A percentile compares a stretch with the other conserved stretches of the same genome.
Conservation (phyloP, 2,113 vertebrate genomes). For the Pterocles orientalis region DNA sequence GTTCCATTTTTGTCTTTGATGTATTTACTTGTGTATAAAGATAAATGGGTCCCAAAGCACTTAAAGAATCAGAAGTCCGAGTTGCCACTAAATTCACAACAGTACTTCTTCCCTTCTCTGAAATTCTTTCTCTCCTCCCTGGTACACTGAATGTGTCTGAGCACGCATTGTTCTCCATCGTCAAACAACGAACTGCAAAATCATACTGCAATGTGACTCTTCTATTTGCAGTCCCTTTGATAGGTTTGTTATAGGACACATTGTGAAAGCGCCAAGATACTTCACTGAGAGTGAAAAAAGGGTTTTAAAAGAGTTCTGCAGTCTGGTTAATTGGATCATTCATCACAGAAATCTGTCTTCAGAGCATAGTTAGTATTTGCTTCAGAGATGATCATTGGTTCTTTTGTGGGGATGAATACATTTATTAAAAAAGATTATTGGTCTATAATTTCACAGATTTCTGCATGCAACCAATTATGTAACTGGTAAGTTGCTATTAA, state of each 20-base stretch:
- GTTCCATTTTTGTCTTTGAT: not conserved
- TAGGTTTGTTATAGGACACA: not conserved
- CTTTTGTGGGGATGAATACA: not conserved
- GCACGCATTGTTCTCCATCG: not conserved
- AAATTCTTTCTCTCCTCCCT: not conserved
- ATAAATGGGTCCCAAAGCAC: not conserved
- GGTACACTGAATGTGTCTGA: not conserved
- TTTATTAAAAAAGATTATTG: not conserved
- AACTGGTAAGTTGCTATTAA: not conserved
- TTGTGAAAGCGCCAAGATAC: not conserved
- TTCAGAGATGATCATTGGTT: not conserved
- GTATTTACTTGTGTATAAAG: not conserved
- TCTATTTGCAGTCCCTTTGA: not conserved
- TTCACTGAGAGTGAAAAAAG: not conserved
- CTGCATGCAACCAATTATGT: not conserved
- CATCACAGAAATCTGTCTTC: not conserved
- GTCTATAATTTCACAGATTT: not conserved
- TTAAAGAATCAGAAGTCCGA: not conserved
- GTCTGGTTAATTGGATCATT: not conserved
- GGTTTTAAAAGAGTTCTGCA: not conserved
- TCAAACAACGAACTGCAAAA: not conserved
- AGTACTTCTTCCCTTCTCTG: not conserved
- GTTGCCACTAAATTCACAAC: not conserved
- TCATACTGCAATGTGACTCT: not conserved
- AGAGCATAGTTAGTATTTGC: not conserved